Percentiles rank a stretch among this genome's conserved stretches.
phyloP scores from a whole-genome alignment of 1,140 invertebrate species.

The Macrobrachium nipponense region DNA sequence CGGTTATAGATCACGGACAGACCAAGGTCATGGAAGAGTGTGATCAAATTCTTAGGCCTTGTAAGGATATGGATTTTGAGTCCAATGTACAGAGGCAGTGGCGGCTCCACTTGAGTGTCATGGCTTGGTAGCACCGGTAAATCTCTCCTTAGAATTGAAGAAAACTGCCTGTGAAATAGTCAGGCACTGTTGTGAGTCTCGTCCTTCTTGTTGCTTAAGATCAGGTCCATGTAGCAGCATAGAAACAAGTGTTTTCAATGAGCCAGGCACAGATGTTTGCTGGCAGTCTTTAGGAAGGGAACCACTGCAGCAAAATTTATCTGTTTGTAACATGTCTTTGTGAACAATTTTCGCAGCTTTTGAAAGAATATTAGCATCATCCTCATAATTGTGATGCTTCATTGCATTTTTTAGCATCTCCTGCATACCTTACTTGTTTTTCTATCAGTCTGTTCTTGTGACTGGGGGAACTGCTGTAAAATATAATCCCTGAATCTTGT shows the following conservation, averaged over 20 bases:
- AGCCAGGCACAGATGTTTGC: constrained; percentile 18
- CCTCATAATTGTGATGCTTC: constrained; percentile 28
- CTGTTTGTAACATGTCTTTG: background rate
- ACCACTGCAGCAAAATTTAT: constrained; percentile 8
- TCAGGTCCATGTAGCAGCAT: constrained; percentile 14
- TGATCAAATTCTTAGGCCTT: too few species aligned
- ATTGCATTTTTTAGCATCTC: constrained; percentile 9
- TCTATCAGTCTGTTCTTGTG: too few species aligned
- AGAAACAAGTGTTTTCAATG: constrained; percentile 21
- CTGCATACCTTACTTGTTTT: constrained; percentile 11
- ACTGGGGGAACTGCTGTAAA: constrained; percentile 11
- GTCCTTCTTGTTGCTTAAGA: too few species aligned
- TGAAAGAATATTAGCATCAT: constrained; percentile 23
- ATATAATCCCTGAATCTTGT: constrained; percentile 22
- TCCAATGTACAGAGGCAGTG: too few species aligned
- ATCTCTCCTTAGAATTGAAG: too few species aligned
- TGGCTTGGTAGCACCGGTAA: too few species aligned
- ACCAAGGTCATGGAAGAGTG: too few species aligned
- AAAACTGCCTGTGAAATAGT: too few species aligned
- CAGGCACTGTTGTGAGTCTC: too few species aligned
- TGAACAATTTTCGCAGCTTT: constrained; percentile 14
- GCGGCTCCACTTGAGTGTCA: too few species aligned
- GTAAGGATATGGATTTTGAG: too few species aligned
- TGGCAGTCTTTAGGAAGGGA: constrained; percentile 17
- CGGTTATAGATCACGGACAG: too few species aligned